A percentile compares a stretch with the other conserved stretches of the same genome.
Conservation (phyloP, 1,140 invertebrate species). For the Brachionus manjavacas region DNA sequence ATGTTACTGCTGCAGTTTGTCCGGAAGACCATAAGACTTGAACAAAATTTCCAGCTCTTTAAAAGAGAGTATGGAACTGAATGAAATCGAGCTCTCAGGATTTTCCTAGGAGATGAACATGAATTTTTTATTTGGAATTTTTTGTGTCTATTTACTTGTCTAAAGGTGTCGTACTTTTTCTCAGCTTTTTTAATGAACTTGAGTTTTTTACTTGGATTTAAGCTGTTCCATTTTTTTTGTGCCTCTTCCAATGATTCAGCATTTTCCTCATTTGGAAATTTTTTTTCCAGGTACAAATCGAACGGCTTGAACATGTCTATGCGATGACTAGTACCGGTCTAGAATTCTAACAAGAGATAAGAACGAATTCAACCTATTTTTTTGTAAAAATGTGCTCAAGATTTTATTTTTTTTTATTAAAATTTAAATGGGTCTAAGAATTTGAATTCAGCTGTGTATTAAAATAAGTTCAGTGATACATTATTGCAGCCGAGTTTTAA, state of each 20-base stretch:
- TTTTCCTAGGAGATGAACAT: background rate
- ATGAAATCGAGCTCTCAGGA: background rate
- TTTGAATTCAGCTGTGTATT: background rate
- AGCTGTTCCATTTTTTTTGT: background rate
- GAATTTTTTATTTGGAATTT: background rate
- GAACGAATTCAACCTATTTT: background rate
- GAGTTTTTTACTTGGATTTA: background rate
- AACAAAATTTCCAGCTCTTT: background rate
- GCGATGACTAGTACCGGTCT: background rate
- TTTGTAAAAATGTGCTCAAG: constrained; percentile 13
- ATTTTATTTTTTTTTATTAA: constrained; percentile 14
- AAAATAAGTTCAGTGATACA: background rate
- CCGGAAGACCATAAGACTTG: constrained; percentile 6
- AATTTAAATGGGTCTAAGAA: background rate
- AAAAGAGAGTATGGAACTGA: background rate
- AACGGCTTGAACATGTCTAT: background rate
- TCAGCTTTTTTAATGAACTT: constrained; percentile 27
- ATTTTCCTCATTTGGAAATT: constrained; percentile 36
- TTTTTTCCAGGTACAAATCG: constrained; percentile 17
- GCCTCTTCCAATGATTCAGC: constrained; percentile 1
- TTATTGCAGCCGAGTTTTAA: background rate
- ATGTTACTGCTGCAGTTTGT: background rate
- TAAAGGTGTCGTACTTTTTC: background rate
- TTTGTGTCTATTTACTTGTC: background rate
- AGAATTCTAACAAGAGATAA: background rate